Evolutionary conservation across 1,140 invertebrate genomes (phyloP).

Genomic region (Delia radicum): DNA sequence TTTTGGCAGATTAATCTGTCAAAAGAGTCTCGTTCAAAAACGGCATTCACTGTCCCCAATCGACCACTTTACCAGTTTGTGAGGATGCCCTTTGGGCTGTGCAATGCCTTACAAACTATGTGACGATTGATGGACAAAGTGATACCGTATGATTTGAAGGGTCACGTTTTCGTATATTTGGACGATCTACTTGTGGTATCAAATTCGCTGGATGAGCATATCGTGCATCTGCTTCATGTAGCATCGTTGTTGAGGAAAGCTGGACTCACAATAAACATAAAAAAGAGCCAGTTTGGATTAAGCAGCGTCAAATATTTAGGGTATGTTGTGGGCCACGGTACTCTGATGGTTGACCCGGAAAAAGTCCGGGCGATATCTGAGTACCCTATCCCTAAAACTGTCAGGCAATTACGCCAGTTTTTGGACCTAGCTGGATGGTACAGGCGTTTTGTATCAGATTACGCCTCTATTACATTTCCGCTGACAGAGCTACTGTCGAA

Average conservation of each 20-base stretch:
- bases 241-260: no score
- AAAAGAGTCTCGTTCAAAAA: constrained; percentile 41
- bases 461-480: constrained; percentile 38
- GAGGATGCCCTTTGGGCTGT: no score
- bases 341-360: no score
- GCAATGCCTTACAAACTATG: constrained; percentile 24
- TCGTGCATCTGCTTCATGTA: constrained; percentile 29
- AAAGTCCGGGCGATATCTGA: constrained; percentile 21
- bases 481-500: constrained; percentile 31
- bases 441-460: constrained; percentile 45
- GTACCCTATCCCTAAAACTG: constrained; percentile 16
- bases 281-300: constrained; percentile 19
- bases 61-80: no score
- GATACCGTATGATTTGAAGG: no score
- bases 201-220: constrained; percentile 49
- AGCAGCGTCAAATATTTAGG: background rate
- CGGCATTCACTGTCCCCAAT: constrained; percentile 46
- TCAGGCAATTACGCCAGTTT: constrained; percentile 53
- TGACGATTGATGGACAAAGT: constrained; percentile 24
- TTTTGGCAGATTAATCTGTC: constrained; percentile 42
- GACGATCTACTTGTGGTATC: constrained; percentile 48
- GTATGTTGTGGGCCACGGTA: constrained; percentile 32
- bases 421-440: constrained; percentile 56
- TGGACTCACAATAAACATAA: constrained; percentile 32
- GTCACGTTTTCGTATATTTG: no score